Evolutionary conservation across 1,140 invertebrate genomes (phyloP).

Genomic region (Eriocheir sinensis): DNA sequence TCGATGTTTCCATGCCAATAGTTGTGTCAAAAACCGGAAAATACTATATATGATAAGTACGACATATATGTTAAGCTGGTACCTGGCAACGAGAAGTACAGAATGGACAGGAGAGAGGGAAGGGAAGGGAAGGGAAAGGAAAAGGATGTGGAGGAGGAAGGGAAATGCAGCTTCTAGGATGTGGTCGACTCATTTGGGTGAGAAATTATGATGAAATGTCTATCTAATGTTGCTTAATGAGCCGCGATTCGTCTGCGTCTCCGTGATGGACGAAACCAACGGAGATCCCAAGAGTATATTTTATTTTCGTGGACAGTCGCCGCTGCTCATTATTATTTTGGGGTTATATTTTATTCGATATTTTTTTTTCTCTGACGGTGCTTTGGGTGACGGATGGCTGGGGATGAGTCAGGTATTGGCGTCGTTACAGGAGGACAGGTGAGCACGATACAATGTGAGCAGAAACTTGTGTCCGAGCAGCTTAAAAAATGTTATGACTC

Average conservation of each 20-base stretch:
- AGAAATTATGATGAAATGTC: constrained; percentile 8
- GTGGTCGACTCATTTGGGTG: constrained; percentile 10
- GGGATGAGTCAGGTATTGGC: not conserved
- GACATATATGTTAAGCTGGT: no score
- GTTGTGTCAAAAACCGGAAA: no score
- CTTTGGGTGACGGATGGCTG: not conserved
- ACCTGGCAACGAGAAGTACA: no score
- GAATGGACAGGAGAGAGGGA: not conserved
- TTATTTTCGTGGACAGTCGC: not conserved
- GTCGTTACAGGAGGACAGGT: not conserved
- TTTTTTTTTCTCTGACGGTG: not conserved
- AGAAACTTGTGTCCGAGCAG: no score
- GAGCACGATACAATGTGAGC: no score
- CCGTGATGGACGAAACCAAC: constrained; percentile 8
- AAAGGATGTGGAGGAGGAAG: not conserved
- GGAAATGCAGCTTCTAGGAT: not conserved
- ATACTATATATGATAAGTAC: no score
- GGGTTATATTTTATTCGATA: not conserved
- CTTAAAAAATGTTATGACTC: no score
- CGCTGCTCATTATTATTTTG: not conserved
- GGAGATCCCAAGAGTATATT: constrained; percentile 3
- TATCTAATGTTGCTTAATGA: constrained; percentile 10
- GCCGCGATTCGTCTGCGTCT: not conserved
- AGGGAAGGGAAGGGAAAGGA: not conserved
- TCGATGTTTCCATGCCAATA: no score